Evolutionary conservation across 1,140 invertebrate species (phyloP), one percentile per base, ranked within the genome.

Genomic region (Luehdorfia chinensis): DNA sequence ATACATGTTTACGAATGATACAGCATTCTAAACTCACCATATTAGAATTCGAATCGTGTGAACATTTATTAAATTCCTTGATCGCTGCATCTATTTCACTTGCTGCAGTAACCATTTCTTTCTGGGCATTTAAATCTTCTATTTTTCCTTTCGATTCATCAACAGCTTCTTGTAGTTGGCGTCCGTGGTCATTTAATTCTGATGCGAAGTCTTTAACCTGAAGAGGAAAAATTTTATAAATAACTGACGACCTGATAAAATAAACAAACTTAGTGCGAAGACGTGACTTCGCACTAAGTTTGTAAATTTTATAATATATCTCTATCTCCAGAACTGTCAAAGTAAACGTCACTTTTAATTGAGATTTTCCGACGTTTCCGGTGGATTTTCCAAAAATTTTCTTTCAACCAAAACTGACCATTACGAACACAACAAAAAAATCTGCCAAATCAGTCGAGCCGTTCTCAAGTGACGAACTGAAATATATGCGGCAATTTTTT

Each of bases 141-240:
- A 62, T 33, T 51, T 63, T 64, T 2, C 36, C 31, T 1, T 15
- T 13, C 0, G 56, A 50, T 2, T 67, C 61, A 1, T 59, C 56
- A 5, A 78, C 9, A 9, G 52, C 45, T 41, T 69, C 50, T 19
- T 64, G 37, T 6, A 74, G 34, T 6, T 65, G 50, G 14, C 67
- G 34, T 0, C 47, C 37, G 32, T 68, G 59, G 5, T 56, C 59
- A 3, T 54, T 50, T 0, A 78, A 23, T 13, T 46, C 37, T 0
- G 33, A 21, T 30, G 55, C 48, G 30, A 75, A 50, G 39, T 70
- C 67, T 44, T 61, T 59, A 3, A 54, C 46, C 65, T 81, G 39
- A 12, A 33, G 18, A 16, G 2, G 6, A 31, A 31, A n/a, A n/a
- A n/a, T n/a, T n/a, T n/a, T n/a, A 6, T n/a, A 5, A 28, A 23